phyloP scores from a whole-genome alignment of 2,888 invertebrate genomes.

The Stratiomys singularior region DNA sequence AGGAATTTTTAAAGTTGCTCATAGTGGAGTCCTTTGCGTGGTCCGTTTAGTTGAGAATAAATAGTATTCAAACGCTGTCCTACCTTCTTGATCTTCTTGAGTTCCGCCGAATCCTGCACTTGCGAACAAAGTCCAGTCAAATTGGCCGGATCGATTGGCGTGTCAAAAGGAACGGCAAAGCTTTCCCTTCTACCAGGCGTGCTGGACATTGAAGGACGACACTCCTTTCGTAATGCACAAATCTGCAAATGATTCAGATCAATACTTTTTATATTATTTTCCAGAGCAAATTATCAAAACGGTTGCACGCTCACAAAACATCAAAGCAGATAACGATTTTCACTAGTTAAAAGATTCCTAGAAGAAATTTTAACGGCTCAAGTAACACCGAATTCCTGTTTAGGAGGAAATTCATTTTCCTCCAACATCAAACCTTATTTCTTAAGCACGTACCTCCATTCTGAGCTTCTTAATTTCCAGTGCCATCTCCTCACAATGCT shows the following conservation, averaged over 20 bases:
- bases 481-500: conserved; percentile 90
- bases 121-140: conserved; percentile 53
- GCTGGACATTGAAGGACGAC: conserved; percentile 69
- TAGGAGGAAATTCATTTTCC: too few species aligned
- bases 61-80: too few species aligned
- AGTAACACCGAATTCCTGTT: too few species aligned
- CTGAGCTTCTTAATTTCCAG: conserved; percentile 89
- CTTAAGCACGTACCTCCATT: conserved; percentile 74
- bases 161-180: conserved; percentile 55
- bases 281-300: not conserved
- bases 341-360: not conserved
- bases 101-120: conserved; percentile 74
- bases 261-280: conserved; percentile 25
- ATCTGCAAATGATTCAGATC: conserved; percentile 68
- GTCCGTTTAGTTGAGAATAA: too few species aligned
- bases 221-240: conserved; percentile 83
- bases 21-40: too few species aligned
- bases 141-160: conserved; percentile 62
- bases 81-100: conserved; percentile 87
- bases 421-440: too few species aligned
- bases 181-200: conserved; percentile 58
- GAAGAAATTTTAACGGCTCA: too few species aligned
- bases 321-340: not conserved
- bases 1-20: not conserved
- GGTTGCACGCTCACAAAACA: not conserved